A percentile compares a stretch with the other conserved stretches of the same genome.
phyloP scores from a whole-genome alignment of 2,888 invertebrate species.

The Caprella mutica region DNA sequence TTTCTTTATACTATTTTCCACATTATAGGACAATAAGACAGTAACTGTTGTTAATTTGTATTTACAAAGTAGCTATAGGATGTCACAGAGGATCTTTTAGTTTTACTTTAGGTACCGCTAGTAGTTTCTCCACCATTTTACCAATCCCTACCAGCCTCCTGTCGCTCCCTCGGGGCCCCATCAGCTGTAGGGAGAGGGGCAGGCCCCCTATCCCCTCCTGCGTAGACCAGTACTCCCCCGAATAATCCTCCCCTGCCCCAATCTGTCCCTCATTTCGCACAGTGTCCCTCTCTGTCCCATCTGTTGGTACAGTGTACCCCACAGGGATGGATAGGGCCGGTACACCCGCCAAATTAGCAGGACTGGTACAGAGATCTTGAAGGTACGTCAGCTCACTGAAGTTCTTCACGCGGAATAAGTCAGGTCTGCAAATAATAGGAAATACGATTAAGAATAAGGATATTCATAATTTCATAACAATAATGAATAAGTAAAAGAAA shows the following conservation, averaged over 20 bases:
- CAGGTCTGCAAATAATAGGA: background rate
- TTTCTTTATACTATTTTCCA: too few relatives aligned
- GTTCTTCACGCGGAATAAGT: constrained; percentile 8
- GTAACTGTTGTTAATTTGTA: too few relatives aligned
- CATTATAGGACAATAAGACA: too few relatives aligned
- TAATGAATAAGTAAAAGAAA: too few relatives aligned
- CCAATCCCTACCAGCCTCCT: constrained; percentile 61
- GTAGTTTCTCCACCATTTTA: constrained; percentile 58
- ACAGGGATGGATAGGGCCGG: constrained; percentile 23
- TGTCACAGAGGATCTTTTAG: background rate
- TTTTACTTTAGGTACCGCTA: constrained; percentile 14
- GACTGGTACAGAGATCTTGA: constrained; percentile 90
- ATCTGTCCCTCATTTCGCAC: too few relatives aligned
- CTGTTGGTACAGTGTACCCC: constrained; percentile 8
- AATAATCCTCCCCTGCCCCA: background rate
- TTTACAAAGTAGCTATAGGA: too few relatives aligned
- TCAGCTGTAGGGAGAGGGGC: constrained; percentile 77
- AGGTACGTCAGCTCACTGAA: constrained; percentile 10
- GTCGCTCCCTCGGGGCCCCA: constrained; percentile 69
- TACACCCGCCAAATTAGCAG: constrained; percentile 87
- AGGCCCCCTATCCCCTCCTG: constrained; percentile 42
- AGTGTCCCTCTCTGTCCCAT: too few relatives aligned
- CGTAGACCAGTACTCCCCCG: too few relatives aligned
- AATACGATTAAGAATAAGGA: too few relatives aligned
- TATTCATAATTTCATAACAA: too few relatives aligned